These are phyloP conservation scores for Germaria angustata DNA, from an alignment of 2,888 invertebrate species.

Conservation along the genomic window DNA sequence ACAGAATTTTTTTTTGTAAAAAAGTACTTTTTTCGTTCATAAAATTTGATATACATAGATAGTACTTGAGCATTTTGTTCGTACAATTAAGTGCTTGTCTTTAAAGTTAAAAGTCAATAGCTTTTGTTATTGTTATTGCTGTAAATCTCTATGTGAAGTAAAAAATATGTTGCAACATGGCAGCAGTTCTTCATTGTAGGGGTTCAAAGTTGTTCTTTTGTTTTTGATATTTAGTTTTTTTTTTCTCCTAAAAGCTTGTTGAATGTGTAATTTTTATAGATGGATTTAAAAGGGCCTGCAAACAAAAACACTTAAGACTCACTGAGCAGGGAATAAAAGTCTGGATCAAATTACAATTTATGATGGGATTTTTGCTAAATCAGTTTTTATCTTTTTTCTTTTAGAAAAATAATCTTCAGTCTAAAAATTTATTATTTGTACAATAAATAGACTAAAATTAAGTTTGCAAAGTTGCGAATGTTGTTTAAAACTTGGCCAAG, in stretches of 20 bases:
- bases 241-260: not conserved
- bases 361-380: too few species aligned
- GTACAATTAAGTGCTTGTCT: slow-evolving; percentile 28
- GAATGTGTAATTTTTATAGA: not conserved
- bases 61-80: slow-evolving; percentile 29
- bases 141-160: not conserved
- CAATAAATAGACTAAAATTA: too few species aligned
- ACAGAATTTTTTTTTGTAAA: not conserved
- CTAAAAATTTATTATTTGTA: too few species aligned
- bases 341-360: too few species aligned
- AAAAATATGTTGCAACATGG: slow-evolving; percentile 12
- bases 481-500: too few species aligned
- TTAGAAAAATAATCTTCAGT: too few species aligned
- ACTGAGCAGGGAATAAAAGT: too few species aligned
- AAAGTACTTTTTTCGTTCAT: slow-evolving; percentile 7
- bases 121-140: too few species aligned
- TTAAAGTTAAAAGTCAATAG: slow-evolving; percentile 42
- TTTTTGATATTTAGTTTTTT: not conserved
- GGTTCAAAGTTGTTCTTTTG: not conserved
- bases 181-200: not conserved
- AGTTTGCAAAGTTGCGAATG: too few species aligned
- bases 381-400: too few species aligned
- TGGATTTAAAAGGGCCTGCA: too few species aligned
- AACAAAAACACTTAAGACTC: too few species aligned
- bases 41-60: not conserved